These are phyloP conservation scores for Lepidurus arcticus DNA, from an alignment of 1,140 invertebrate species.

Conservation along the genomic window DNA sequence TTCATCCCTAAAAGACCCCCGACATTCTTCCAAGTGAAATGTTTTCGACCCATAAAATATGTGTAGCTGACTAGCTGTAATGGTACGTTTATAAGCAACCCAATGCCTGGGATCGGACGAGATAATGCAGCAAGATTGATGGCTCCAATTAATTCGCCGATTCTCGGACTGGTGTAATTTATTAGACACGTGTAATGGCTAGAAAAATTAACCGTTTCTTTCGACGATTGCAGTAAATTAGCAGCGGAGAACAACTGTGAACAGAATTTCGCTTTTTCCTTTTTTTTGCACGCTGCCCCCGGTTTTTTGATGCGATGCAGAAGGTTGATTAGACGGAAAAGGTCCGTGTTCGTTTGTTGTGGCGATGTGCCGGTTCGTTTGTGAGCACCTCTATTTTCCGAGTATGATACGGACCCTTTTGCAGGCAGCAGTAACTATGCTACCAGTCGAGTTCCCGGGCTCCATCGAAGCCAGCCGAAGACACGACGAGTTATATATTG, in stretches of 20 bases:
- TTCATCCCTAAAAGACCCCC: too few relatives aligned
- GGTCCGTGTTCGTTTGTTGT: too few relatives aligned
- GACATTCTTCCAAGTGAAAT: background rate
- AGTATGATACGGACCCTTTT: too few relatives aligned
- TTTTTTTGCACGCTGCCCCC: too few relatives aligned
- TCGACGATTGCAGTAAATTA: background rate
- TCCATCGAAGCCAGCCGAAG: too few relatives aligned
- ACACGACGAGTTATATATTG: too few relatives aligned
- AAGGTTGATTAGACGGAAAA: too few relatives aligned
- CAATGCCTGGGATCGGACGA: background rate
- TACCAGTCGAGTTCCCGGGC: background rate
- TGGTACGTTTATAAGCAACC: background rate
- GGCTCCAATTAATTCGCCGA: conserved; percentile 4
- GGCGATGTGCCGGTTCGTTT: too few relatives aligned
- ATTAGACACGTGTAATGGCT: background rate
- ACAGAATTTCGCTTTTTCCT: too few relatives aligned
- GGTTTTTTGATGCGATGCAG: too few relatives aligned
- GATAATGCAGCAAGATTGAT: background rate
- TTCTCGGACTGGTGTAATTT: background rate
- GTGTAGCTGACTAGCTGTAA: background rate
- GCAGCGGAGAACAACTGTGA: too few relatives aligned
- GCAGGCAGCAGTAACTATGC: background rate
- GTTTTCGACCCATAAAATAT: background rate
- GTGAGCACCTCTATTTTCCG: too few relatives aligned
- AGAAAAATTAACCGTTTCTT: background rate